A percentile compares a stretch with the other conserved stretches of the same genome.
Conservation (phyloP, 92 coral and sea anemone genomes). For the Muricea muricata region DNA sequence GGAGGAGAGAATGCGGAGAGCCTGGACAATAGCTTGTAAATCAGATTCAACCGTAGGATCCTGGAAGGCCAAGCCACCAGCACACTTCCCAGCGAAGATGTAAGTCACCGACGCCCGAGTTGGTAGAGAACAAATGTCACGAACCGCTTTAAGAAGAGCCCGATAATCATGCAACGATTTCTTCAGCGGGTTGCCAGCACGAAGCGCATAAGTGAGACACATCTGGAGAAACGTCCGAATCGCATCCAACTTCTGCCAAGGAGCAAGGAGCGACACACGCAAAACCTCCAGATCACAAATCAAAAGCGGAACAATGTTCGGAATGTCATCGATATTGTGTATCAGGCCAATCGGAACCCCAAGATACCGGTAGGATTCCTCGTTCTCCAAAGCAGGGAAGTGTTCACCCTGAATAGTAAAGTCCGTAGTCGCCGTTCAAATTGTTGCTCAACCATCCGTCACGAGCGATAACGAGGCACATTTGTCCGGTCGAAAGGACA, state of each 20-base stretch:
- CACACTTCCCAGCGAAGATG: slow-evolving; percentile 23
- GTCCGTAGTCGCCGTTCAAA: neutral
- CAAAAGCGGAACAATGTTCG: neutral
- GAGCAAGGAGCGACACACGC: slow-evolving; percentile 13
- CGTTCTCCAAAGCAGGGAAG: neutral
- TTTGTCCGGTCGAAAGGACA: slow-evolving; percentile 39
- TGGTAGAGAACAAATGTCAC: no score
- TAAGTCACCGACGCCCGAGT: neutral
- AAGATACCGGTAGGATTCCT: slow-evolving; percentile 10
- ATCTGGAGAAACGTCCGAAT: neutral
- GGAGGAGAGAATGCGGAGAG: slow-evolving; percentile 29
- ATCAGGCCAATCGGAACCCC: slow-evolving; percentile 9
- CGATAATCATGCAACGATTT: neutral
- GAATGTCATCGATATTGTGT: neutral
- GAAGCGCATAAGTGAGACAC: slow-evolving; percentile 21
- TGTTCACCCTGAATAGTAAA: neutral
- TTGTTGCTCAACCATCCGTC: neutral
- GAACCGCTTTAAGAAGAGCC: no score
- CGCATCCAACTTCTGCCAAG: slow-evolving; percentile 4
- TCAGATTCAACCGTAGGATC: slow-evolving; percentile 30
- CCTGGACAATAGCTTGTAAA: slow-evolving; percentile 19
- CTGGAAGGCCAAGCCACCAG: slow-evolving; percentile 27
- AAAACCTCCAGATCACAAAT: neutral
- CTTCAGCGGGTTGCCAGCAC: slow-evolving; percentile 15
- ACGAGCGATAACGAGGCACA: slow-evolving; percentile 40